phyloP scores from a whole-genome alignment of 2,797 vertebrate genomes.

The Craterocephalus amniculus region DNA sequence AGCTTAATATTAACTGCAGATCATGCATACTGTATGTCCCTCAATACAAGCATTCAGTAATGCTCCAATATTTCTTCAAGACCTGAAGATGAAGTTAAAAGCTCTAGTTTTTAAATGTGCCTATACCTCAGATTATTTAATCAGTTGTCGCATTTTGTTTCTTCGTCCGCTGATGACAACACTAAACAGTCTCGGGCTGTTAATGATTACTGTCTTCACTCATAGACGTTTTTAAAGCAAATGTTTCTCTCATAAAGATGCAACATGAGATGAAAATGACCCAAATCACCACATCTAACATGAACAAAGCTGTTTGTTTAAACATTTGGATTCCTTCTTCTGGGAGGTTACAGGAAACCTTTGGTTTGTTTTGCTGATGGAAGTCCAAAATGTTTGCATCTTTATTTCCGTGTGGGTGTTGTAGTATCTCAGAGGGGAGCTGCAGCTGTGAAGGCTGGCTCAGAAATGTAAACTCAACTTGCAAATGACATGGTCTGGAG shows the following conservation, averaged over 20 bases:
- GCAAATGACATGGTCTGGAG: not conserved
- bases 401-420: slow-evolving; percentile 50
- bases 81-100: too few relatives aligned
- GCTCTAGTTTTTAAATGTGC: not conserved
- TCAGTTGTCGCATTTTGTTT: not conserved
- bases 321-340: slow-evolving; percentile 6
- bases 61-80: not conserved
- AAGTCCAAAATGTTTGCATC: slow-evolving; percentile 27
- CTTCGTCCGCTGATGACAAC: not conserved
- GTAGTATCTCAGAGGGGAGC: slow-evolving; percentile 56
- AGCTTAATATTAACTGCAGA: too few relatives aligned
- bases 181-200: not conserved
- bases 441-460: slow-evolving; percentile 60
- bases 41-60: not conserved
- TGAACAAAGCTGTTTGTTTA: not conserved
- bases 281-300: not conserved
- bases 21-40: too few relatives aligned
- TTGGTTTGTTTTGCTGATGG: slow-evolving; percentile 36
- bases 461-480: slow-evolving; percentile 20
- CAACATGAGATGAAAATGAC: not conserved
- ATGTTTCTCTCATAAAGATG: not conserved
- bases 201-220: not conserved
- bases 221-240: not conserved
- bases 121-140: not conserved
- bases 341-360: slow-evolving; percentile 50